Base-by-base conservation (phyloP, 2,888 invertebrate genomes). In the Aporophyla lueneburgensis region DNA sequence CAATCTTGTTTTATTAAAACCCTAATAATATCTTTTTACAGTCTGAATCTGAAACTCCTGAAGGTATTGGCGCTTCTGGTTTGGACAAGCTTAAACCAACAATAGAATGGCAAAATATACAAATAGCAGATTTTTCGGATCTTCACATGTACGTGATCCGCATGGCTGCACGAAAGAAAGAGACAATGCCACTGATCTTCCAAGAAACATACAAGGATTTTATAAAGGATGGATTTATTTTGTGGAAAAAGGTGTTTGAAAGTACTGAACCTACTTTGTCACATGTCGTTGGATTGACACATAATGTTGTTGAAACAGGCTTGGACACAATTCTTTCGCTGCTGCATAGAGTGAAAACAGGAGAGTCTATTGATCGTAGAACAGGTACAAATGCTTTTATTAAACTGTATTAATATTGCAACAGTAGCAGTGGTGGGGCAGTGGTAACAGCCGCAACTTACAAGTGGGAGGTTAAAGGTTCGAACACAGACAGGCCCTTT, bases 61-160 rank as follows among this genome's bases (percentile, higher is more conserved):
- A 88, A 58, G 33, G n/a, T 67, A 2, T 21, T 43, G 46, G 6
- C 10, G 19, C 14, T 58, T 54, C 46, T 40, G 53, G 24, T 2
- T 14, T 94, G 71, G 92, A 93, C 53, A 93, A 89, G 82, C 84
- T 96, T 10, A 94, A 94, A 91, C 95, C 96, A 61, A 96, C 96
- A 56, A 94, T 93, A 75, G 97, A 97, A 89, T 98, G 98, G 98
- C 98, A 98, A 93, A 96, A 97, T 78, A 94, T 97, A 78, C 98
- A 98, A 93, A 94, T 98, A 3, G 96, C 97, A 14, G 97, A 98
- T 87, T 98, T 98, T 93, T 97, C 97, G 12, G 94, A 97, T 61
- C 90, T 97, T 5, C 96, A 98, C 89, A 94, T 97, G 90, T 97
- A 97, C 72, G 89, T 97, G 73, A 93, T 94, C 27, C 88, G 93